Base-by-base conservation (phyloP, 2,888 invertebrate genomes). In the Litoditis marina region DNA sequence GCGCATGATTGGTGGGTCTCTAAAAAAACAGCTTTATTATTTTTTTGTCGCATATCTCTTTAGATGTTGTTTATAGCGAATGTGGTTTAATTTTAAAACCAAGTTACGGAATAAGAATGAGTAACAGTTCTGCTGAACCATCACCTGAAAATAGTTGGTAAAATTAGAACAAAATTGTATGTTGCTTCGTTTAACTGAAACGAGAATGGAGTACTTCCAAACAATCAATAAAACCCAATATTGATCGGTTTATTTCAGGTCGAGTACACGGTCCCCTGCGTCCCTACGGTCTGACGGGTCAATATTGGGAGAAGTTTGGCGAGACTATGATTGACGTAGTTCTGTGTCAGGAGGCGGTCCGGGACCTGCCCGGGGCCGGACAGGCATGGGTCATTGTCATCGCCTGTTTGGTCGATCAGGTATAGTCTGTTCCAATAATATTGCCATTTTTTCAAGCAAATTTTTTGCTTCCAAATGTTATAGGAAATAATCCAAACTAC, bases 361-460 rank as follows among this genome's bases (percentile, higher is more conserved):
- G 81, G 42, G 81, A 81, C 54, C 67, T 81, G 30, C 81, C 81
- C 1, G 81, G 81, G 22, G 81, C 81, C 28, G 80, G 79, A 7
- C 81, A 81, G 44, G 81, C 81, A 2, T 81, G 81, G 81, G 81
- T 81, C 5, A 77, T 81, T 22, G 68, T 81, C 59, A 80, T 79
- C 0, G 81, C 81, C 1, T 81, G 81, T 63, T 47, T 81, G 3
- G 77, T 81, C 13, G 81, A 81, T 68, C 81, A 80, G 65, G 75
- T 73, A 65, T 54, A 39, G 47, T 47, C n/a, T n/a, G n/a, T n/a
- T n/a, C n/a, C n/a, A n/a, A n/a, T n/a, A n/a, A n/a, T n/a, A n/a
- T n/a, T n/a, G n/a, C n/a, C n/a, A 60, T 31, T 16, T 50, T 36
- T 16, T 31, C 52, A 6, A 19, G 32, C 16, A 28, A 25, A 25